Evolutionary conservation across 2,113 vertebrate genomes (phyloP), one percentile per base, ranked within the genome.

Genomic region (Sciurus niger): DNA sequence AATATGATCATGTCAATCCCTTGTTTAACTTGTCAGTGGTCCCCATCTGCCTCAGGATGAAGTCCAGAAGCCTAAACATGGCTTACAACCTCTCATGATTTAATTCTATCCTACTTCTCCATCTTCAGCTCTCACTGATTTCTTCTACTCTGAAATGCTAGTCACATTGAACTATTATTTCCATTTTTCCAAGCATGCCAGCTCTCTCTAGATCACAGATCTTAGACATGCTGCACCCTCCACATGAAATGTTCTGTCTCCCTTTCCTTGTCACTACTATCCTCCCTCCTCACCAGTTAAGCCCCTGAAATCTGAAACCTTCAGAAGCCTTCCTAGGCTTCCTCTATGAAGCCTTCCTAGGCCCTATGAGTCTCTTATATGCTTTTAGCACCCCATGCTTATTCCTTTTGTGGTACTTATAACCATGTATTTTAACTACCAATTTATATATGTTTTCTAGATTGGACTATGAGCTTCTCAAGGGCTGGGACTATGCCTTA

Each of bases 361-460:
- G 24, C 58, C 37, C 51, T 58, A 43, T 58, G 37, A 40, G 55
- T 46, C 34, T 86, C 37, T 65, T 55, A 1, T 87, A 32, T 60
- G 13, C 25, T 72, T 37, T 84, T 37, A 74, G 58, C 43, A 84
- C 18, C 86, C 30, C 67, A 46, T n/a, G 18, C 32, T 78, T 80
- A 93, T 40, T 95, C 46, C 58, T 82, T 67, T n/a, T 65, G 48
- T 70, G 53, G 20, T 25, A 34, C 8, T 92, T 86, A 58, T 9
- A 78, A 55, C 14, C 91, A 40, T 93, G 22, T 72, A 86, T 12
- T 73, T 11, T 88, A 88, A 93, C 14, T 60, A 48, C 72, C 30
- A 72, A 46, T 30, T 46, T 76, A 85, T 58, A 79, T 18, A n/a
- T 85, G 40, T n/a, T 82, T 84, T 94, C 84, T 84, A 89, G 63